Base-by-base conservation (phyloP, 2,797 vertebrate species). In the Brachyalestes nurse region DNA sequence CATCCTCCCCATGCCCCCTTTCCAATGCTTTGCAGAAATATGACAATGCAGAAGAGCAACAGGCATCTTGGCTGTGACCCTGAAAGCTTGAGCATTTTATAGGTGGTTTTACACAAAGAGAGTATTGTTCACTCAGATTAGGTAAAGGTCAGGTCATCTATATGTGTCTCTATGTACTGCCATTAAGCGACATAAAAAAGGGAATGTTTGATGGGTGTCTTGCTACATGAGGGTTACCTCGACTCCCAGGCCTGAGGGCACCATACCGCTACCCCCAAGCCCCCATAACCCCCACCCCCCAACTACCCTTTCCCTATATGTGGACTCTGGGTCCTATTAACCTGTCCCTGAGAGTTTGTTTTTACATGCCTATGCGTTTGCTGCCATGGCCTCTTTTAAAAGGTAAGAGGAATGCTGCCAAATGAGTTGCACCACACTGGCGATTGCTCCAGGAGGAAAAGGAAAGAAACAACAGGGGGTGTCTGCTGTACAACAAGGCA, bases 401-500 rank as follows among this genome's bases (percentile, higher is more conserved):
- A 88, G 84, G 84, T 84, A 87, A 76, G 74, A 87, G 86, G 82
- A 88, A 87, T 88, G 82, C 77, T 85, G 82, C 89, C 89, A 85
- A 83, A 86, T 64, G 6, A 61, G 88, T 89, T 89, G 92, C 93
- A 90, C 75, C 84, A 90, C 71, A 66, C 75, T 89, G 87, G 86
- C 87, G 84, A 86, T 87, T 78, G 77, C 75, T 86, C 74, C 21
- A 58, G 85, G 77, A 87, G 86, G 81, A 87, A 88, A 79, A 86
- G 87, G 89, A 90, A 93, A 89, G 88, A 91, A 83, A 89, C 90
- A 90, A 86, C 80, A 86, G 85, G 75, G 78, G 75, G 82, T 91
- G 88, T 91, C 86, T 92, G 85, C 83, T 81, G 84, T 84, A 72
- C 87, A 90, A 85, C 75, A 87, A 91, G 87, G 80, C 78, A 90